Conservation (phyloP, 1,140 invertebrate genomes). For the Schmidtea mediterranea region DNA sequence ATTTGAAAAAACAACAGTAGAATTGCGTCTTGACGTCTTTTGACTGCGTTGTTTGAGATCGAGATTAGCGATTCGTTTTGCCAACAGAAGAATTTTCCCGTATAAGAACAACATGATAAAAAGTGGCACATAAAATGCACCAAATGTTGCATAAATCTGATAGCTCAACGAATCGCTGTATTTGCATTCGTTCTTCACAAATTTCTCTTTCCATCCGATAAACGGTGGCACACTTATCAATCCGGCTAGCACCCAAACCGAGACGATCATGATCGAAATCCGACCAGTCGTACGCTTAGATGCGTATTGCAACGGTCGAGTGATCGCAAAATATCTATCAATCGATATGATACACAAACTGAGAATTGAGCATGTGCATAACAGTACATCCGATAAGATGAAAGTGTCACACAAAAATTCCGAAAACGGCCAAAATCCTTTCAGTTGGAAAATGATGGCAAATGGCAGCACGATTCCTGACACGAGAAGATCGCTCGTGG, state of each 20-base stretch:
- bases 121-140: conserved; percentile 28
- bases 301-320: conserved; percentile 30
- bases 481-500: conserved; percentile 42
- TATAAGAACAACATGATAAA: conserved; percentile 26
- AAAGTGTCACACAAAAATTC: conserved; percentile 28
- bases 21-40: too few relatives aligned
- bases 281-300: conserved; percentile 25
- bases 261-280: conserved; percentile 26
- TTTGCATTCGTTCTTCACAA: conserved; percentile 35
- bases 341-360: conserved; percentile 32
- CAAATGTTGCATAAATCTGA: conserved; percentile 33
- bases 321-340: conserved; percentile 32
- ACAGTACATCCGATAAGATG: conserved; percentile 30
- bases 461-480: conserved; percentile 42
- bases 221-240: conserved; percentile 29
- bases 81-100: conserved; percentile 11
- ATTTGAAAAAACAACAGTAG: too few relatives aligned
- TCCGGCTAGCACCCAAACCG: conserved; percentile 28
- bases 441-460: conserved; percentile 25
- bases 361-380: conserved; percentile 32
- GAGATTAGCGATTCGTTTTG: not conserved
- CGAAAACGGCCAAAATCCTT: conserved; percentile 26
- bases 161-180: conserved; percentile 71
- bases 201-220: conserved; percentile 20
- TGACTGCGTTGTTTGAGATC: too few relatives aligned